Evolutionary conservation across 1,140 invertebrate genomes (phyloP).

Genomic region (Archivesica marissinica): DNA sequence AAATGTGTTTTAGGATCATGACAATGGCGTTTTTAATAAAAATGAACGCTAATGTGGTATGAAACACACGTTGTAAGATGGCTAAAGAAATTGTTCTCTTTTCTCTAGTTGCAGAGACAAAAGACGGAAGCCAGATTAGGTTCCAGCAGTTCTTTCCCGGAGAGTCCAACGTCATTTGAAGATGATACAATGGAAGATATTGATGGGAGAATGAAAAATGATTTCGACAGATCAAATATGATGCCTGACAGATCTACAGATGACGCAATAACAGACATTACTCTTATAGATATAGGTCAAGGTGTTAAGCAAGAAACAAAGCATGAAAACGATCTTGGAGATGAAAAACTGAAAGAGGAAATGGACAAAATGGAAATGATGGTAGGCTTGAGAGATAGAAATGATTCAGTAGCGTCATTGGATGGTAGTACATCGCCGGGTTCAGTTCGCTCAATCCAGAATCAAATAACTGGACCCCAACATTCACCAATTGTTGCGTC

Average conservation of each 20-base stretch:
- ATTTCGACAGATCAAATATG: constrained; percentile 7
- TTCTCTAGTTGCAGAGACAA: constrained; percentile 47
- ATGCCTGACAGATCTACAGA: not conserved
- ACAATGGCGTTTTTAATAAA: too few relatives aligned
- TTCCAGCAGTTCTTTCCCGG: constrained; percentile 46
- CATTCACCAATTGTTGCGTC: not conserved
- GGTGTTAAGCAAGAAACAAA: constrained; percentile 2
- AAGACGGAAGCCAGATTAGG: constrained; percentile 42
- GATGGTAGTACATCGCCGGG: not conserved
- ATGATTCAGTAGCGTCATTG: constrained; percentile 1
- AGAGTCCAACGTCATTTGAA: constrained; percentile 48
- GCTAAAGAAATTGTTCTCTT: too few relatives aligned
- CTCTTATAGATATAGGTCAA: constrained; percentile 21
- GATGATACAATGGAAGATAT: constrained; percentile 38
- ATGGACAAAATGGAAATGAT: not conserved
- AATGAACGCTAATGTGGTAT: too few relatives aligned
- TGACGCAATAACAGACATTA: not conserved
- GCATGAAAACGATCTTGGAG: not conserved
- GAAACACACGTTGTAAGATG: too few relatives aligned
- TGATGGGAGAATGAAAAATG: not conserved
- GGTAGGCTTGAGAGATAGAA: not conserved
- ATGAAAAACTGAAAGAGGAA: constrained; percentile 11
- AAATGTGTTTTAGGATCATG: too few relatives aligned
- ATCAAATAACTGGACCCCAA: constrained; percentile 3
- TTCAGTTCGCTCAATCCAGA: constrained; percentile 25